phyloP scores from a whole-genome alignment of 2,888 invertebrate genomes.

The Criorhina ranunculi region DNA sequence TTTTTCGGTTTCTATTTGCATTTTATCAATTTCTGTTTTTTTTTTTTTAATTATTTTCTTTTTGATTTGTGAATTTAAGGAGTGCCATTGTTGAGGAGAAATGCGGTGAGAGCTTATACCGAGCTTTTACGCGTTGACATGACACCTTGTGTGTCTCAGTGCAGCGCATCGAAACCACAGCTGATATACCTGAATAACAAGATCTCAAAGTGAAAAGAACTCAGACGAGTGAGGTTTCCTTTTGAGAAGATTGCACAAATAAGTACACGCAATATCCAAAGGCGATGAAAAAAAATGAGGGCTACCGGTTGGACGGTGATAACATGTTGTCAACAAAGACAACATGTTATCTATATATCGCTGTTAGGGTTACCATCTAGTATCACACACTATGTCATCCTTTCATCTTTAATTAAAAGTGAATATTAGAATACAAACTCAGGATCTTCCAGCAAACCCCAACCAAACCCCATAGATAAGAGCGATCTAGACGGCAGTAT shows the following conservation, averaged over 20 bases:
- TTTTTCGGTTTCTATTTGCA: slow-evolving; percentile 38
- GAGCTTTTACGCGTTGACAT: no score
- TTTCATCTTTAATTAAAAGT: no score
- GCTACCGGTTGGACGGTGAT: background rate
- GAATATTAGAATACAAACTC: no score
- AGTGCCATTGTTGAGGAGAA: background rate
- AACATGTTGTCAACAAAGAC: background rate
- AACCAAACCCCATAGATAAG: no score
- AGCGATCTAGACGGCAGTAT: no score
- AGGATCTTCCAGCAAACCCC: no score
- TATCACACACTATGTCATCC: no score
- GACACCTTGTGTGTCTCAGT: background rate
- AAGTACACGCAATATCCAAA: background rate
- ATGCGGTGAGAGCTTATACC: slow-evolving; percentile 11
- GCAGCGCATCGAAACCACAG: background rate
- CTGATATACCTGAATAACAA: slow-evolving; percentile 1
- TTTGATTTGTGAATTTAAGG: slow-evolving; percentile 6
- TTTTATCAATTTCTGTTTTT: slow-evolving; percentile 36
- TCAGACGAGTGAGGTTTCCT: background rate
- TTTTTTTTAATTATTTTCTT: slow-evolving; percentile 15
- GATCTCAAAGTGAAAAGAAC: slow-evolving; percentile 19
- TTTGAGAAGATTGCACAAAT: background rate
- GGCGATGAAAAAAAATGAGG: slow-evolving; percentile 4
- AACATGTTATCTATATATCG: background rate
- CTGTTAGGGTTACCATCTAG: no score